These are phyloP conservation scores for Brachionus rubens DNA, from an alignment of 1,140 invertebrate genomes.

Conservation along the genomic window DNA sequence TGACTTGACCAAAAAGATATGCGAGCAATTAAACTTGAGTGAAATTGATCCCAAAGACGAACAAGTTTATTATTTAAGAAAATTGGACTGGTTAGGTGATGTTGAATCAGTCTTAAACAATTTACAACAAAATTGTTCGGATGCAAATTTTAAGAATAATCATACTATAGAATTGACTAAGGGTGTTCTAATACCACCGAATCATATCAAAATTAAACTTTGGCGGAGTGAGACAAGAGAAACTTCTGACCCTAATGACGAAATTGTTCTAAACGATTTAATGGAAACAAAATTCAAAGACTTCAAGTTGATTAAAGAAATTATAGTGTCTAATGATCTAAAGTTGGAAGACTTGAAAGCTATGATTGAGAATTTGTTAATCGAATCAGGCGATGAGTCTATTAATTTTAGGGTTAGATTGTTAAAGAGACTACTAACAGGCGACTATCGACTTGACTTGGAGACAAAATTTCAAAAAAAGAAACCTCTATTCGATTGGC, in stretches of 20 bases:
- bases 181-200: slow-evolving; percentile 14
- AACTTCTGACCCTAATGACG: not conserved
- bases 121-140: not conserved
- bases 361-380: not conserved
- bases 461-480: slow-evolving; percentile 1
- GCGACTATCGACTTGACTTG: not conserved
- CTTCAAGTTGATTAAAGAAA: slow-evolving; percentile 1
- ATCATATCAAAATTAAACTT: not conserved
- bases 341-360: slow-evolving; percentile 14
- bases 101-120: slow-evolving; percentile 15
- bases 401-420: slow-evolving; percentile 1
- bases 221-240: not conserved
- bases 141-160: slow-evolving; percentile 1
- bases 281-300: not conserved
- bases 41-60: not conserved
- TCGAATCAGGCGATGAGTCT: not conserved
- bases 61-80: not conserved
- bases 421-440: not conserved
- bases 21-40: not conserved
- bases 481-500: slow-evolving; percentile 22
- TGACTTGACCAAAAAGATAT: not conserved
- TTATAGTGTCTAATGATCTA: not conserved
- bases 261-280: slow-evolving; percentile 3
- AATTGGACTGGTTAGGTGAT: slow-evolving; percentile 24
- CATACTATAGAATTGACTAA: slow-evolving; percentile 13